Conservation (phyloP, 2,888 invertebrate genomes). For the Amiota communis region DNA sequence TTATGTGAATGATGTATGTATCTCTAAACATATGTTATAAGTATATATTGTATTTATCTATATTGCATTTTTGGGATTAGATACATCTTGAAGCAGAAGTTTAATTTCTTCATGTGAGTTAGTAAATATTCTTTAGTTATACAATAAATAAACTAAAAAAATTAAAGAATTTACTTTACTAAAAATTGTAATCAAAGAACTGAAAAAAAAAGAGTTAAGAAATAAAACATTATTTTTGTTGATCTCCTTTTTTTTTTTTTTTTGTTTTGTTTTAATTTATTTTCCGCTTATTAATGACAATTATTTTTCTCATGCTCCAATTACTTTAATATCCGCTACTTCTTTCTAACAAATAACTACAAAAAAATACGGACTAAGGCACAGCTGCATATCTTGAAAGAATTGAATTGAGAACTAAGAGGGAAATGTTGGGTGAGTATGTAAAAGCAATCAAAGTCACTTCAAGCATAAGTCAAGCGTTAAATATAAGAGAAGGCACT, state of each 20-base stretch:
- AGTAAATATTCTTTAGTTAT: no score
- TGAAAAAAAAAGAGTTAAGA: no score
- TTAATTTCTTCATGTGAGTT: no score
- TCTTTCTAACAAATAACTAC: conserved; percentile 1
- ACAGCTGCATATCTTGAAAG: not conserved
- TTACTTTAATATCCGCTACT: conserved; percentile 24
- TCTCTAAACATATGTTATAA: no score
- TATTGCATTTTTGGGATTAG: no score
- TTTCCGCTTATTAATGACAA: conserved; percentile 21
- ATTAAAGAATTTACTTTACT: no score
- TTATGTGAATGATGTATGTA: no score
- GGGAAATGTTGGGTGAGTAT: not conserved
- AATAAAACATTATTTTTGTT: no score
- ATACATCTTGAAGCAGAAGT: no score
- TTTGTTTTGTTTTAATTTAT: not conserved
- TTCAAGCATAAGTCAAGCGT: conserved; percentile 23
- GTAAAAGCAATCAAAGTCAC: conserved; percentile 27
- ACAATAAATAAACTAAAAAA: no score
- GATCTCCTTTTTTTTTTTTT: not conserved
- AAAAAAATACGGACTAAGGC: not conserved
- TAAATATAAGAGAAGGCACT: conserved; percentile 13
- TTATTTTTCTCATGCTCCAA: conserved; percentile 28
- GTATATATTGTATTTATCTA: no score
- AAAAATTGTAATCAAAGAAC: no score
- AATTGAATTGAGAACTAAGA: not conserved